These are phyloP conservation scores for Henricia sp. DNA, from an alignment of 53 echinoderm and acorn worm species.

Conservation along the genomic window DNA sequence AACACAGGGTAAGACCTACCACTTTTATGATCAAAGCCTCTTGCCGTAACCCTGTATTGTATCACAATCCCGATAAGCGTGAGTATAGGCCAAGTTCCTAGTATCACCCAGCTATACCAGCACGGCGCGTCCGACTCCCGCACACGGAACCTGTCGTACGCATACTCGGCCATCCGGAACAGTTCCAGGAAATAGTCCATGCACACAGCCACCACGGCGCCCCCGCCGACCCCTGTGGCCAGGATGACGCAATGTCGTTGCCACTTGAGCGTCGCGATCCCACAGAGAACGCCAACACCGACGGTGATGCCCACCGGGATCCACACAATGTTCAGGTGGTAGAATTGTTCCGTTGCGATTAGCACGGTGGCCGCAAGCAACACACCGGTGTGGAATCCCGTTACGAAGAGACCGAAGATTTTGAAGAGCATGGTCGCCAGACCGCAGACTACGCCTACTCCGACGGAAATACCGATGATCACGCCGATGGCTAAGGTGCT, in stretches of 20 bases:
- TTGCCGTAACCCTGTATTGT: constrained; percentile 86
- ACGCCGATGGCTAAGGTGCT: constrained; percentile 75
- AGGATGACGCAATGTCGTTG: constrained; percentile 78
- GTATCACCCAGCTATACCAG: constrained; percentile 97
- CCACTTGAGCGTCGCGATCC: constrained; percentile 87
- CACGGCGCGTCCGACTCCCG: constrained; percentile 71
- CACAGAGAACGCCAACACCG: constrained; percentile 73
- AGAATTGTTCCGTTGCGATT: constrained; percentile 82
- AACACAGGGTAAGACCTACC: constrained; percentile 81
- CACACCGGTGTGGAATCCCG: constrained; percentile 93
- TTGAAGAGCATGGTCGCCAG: constrained; percentile 94
- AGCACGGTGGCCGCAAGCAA: constrained; percentile 75
- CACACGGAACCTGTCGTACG: constrained; percentile 86
- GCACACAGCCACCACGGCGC: constrained; percentile 83
- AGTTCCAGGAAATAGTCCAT: constrained; percentile 94
- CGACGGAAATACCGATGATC: constrained; percentile 89
- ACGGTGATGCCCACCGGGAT: constrained; percentile 49
- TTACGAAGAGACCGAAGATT: constrained; percentile 93
- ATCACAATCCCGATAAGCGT: constrained; percentile 83
- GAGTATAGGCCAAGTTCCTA: constrained; percentile 91
- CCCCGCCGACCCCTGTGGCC: constrained; percentile 84
- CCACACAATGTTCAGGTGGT: constrained; percentile 61
- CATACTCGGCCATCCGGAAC: constrained; percentile 91
- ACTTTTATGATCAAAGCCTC: constrained; percentile 91
- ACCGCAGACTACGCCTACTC: constrained; percentile 89